A percentile compares a stretch with the other conserved stretches of the same genome.
These are phyloP conservation scores for Loxodonta africana DNA, from an alignment of 2,113 vertebrate species.

Conservation along the genomic window DNA sequence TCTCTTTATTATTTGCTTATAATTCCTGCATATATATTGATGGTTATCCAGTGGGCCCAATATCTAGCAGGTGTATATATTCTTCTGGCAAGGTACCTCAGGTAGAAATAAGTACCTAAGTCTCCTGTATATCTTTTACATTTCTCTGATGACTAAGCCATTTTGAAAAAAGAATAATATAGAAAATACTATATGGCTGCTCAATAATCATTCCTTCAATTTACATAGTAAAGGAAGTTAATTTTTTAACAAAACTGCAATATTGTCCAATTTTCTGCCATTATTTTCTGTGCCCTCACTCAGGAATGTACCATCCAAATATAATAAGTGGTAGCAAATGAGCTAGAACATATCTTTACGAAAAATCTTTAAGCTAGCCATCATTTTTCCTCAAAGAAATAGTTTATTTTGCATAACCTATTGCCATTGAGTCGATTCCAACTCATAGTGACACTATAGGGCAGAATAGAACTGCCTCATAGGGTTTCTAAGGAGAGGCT, in stretches of 20 bases:
- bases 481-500: too few relatives aligned
- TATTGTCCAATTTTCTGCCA: not conserved
- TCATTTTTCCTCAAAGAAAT: slow-evolving; percentile 21
- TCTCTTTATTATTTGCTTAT: not conserved
- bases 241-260: not conserved
- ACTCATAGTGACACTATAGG: too few relatives aligned
- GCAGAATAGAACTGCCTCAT: too few relatives aligned
- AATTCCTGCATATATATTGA: not conserved
- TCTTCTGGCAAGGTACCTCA: too few relatives aligned
- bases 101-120: not conserved
- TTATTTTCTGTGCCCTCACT: not conserved
- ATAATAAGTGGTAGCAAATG: not conserved
- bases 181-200: not conserved
- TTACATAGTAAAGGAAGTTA: not conserved
- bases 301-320: not conserved
- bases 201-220: not conserved
- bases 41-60: not conserved
- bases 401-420: not conserved
- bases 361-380: not conserved
- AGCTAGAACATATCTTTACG: not conserved
- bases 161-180: not conserved
- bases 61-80: not conserved
- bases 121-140: not conserved
- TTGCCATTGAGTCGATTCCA: too few relatives aligned
- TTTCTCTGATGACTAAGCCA: not conserved